Percentiles rank a stretch among this genome's conserved stretches.
phyloP scores from a whole-genome alignment of 2,888 invertebrate species.

The Tromatobia lineatoria region DNA sequence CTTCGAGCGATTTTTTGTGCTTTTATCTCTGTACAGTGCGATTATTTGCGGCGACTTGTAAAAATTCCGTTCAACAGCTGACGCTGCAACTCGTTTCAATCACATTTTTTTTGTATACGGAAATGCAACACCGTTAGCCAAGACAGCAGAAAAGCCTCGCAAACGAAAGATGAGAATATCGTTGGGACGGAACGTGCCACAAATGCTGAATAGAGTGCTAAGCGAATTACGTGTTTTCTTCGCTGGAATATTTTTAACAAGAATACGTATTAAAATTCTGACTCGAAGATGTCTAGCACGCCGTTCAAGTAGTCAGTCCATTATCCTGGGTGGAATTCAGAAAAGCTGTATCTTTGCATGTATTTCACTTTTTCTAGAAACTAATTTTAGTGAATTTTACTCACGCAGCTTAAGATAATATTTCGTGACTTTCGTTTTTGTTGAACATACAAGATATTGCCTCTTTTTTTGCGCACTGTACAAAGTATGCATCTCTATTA shows the following conservation, averaged over 20 bases:
- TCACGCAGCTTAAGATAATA: neutral
- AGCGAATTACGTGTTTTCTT: neutral
- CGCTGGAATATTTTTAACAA: slow-evolving; percentile 3
- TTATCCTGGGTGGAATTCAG: slow-evolving; percentile 6
- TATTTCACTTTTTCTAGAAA: neutral
- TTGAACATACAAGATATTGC: neutral
- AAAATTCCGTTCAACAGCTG: slow-evolving; percentile 5
- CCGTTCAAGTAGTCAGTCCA: neutral
- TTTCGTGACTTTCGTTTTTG: neutral
- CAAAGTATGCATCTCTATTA: neutral
- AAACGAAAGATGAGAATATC: slow-evolving; percentile 34
- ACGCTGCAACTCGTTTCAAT: neutral
- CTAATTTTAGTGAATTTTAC: neutral
- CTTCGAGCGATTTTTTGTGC: neutral
- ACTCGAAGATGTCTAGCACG: neutral
- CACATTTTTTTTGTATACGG: neutral
- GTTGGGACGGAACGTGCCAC: neutral
- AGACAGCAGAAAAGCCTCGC: slow-evolving; percentile 18
- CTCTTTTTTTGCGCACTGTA: neutral
- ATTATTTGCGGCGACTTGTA: neutral
- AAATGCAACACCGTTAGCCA: slow-evolving; percentile 26
- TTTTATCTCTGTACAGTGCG: neutral
- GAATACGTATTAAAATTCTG: neutral
- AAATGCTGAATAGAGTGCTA: slow-evolving; percentile 7
- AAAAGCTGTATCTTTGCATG: neutral